Percentiles rank a stretch among this genome's conserved stretches.
Conservation (phyloP, 92 coral and sea anemone genomes). For the Scolanthus callimorphus region DNA sequence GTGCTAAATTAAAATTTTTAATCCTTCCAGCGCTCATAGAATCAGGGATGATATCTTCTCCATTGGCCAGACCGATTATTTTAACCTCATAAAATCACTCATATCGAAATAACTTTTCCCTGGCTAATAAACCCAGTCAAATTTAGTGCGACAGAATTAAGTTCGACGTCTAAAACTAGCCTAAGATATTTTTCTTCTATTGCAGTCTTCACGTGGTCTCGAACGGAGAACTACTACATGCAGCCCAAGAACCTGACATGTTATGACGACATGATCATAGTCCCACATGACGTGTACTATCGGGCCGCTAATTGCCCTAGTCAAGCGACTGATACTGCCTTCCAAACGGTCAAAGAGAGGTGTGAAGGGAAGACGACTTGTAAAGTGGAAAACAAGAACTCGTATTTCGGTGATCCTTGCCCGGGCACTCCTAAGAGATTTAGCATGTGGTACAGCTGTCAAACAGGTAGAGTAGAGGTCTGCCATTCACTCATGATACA, state of each 20-base stretch:
- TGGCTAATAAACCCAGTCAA: too few species aligned
- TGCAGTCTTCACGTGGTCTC: constrained; percentile 28
- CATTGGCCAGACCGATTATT: too few species aligned
- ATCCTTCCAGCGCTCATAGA: too few species aligned
- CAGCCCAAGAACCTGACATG: constrained; percentile 39
- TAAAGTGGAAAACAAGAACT: not conserved
- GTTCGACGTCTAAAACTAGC: too few species aligned
- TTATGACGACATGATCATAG: constrained; percentile 55
- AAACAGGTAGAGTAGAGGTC: constrained; percentile 52
- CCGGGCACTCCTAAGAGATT: not conserved
- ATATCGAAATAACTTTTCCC: too few species aligned
- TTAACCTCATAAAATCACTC: too few species aligned
- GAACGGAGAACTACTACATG: not conserved
- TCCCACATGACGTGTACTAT: constrained; percentile 40
- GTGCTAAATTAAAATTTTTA: too few species aligned
- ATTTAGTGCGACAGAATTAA: too few species aligned
- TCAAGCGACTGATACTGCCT: constrained; percentile 6
- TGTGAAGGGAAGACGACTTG: constrained; percentile 46
- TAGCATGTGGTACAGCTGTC: constrained; percentile 56
- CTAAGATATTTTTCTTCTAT: too few species aligned
- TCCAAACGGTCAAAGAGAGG: constrained; percentile 4
- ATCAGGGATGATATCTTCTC: too few species aligned
- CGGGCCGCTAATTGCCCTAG: not conserved
- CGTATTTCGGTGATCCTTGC: constrained; percentile 29
- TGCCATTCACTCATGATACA: too few species aligned